A percentile compares a stretch with the other conserved stretches of the same genome.
These are phyloP conservation scores for Caenorhabditis drosophilae DNA, from an alignment of 2,888 invertebrate species.

Conservation along the genomic window DNA sequence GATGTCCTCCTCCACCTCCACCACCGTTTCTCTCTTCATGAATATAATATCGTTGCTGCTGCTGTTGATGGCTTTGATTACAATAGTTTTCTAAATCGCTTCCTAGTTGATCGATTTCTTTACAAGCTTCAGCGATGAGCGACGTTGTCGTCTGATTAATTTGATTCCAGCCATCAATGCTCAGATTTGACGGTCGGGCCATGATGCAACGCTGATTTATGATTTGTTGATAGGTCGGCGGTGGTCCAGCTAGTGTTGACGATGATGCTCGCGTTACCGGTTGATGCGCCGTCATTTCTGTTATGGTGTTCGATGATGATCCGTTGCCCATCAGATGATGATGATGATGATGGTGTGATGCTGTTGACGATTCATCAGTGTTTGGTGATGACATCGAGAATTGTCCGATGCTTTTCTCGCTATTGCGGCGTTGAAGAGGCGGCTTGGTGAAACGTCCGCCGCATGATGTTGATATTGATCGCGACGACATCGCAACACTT, in stretches of 20 bases:
- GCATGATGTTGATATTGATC: slow-evolving; percentile 24
- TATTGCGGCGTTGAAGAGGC: slow-evolving; percentile 35
- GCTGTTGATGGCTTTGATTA: slow-evolving; percentile 10
- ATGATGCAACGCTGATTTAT: slow-evolving; percentile 24
- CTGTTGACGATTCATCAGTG: slow-evolving; percentile 21
- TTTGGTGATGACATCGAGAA: slow-evolving; percentile 36
- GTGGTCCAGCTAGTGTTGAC: slow-evolving; percentile 2
- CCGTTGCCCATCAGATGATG: slow-evolving; percentile 27
- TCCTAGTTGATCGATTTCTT: slow-evolving; percentile 55
- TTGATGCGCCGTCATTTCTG: slow-evolving; percentile 11
- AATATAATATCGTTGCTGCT: not conserved
- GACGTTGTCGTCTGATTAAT: slow-evolving; percentile 16
- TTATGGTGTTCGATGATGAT: slow-evolving; percentile 32
- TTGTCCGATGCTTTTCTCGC: slow-evolving; percentile 38
- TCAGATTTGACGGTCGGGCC: slow-evolving; percentile 24
- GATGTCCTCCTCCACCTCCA: not conserved
- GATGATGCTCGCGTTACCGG: slow-evolving; percentile 10
- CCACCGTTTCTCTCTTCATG: too few species aligned
- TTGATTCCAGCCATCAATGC: not conserved
- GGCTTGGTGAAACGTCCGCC: slow-evolving; percentile 32
- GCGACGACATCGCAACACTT: slow-evolving; percentile 2
- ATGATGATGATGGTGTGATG: too few species aligned
- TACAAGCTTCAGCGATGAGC: slow-evolving; percentile 28
- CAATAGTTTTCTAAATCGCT: slow-evolving; percentile 56
- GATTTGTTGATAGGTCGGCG: slow-evolving; percentile 36